A percentile compares a stretch with the other conserved stretches of the same genome.
These are phyloP conservation scores for Leucoraja ocellata DNA, from an alignment of 2,797 vertebrate species.

Conservation along the genomic window DNA sequence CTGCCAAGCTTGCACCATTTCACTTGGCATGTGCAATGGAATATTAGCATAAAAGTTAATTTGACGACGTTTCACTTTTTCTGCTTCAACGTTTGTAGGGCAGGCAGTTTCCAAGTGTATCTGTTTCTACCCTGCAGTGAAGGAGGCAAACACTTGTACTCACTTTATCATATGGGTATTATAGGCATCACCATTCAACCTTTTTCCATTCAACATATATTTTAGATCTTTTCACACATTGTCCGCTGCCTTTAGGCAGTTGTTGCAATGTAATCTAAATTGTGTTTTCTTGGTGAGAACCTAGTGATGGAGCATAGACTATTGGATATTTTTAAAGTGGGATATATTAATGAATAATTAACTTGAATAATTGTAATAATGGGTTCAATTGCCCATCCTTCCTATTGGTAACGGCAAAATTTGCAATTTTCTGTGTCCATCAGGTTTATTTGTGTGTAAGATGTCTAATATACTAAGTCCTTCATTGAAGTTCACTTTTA, in stretches of 20 bases:
- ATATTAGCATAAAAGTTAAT: neutral
- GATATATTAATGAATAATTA: neutral
- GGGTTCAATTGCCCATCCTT: neutral
- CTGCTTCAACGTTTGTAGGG: neutral
- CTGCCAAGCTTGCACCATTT: conserved; percentile 5
- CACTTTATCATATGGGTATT: conserved; percentile 3
- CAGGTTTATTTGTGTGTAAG: neutral
- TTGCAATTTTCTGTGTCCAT: no score
- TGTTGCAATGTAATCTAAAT: neutral
- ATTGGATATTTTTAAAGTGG: neutral
- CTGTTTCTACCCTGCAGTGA: conserved; percentile 4
- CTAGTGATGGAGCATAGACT: neutral
- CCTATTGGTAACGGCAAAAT: neutral
- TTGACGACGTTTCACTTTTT: conserved; percentile 5
- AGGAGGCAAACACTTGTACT: conserved; percentile 25
- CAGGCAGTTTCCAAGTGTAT: conserved; percentile 4
- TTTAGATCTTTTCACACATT: conserved; percentile 18
- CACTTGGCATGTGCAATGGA: conserved; percentile 7
- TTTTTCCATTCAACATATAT: neutral
- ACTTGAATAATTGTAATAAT: neutral
- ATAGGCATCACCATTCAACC: neutral
- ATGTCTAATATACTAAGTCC: neutral
- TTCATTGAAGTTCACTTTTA: neutral
- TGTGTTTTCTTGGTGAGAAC: neutral
- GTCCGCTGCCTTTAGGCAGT: neutral